Percentiles rank a stretch among this genome's conserved stretches.
These are phyloP conservation scores for Trichogramma evanescens DNA, from an alignment of 2,888 invertebrate genomes.

Conservation along the genomic window DNA sequence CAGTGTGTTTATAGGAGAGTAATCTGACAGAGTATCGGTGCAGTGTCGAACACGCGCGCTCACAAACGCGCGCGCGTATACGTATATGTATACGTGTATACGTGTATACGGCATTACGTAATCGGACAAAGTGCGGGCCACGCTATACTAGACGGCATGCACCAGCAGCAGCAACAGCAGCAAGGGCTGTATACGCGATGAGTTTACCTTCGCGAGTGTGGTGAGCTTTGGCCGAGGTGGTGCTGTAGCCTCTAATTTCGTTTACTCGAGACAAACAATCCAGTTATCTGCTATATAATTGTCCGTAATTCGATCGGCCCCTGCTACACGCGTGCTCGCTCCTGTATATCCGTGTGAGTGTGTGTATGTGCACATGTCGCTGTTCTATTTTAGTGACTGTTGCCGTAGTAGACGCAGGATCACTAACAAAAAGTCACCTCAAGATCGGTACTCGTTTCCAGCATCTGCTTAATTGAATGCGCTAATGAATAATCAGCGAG, in stretches of 20 bases:
- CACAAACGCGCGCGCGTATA: too few species aligned
- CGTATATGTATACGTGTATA: too few species aligned
- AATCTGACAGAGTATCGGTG: too few species aligned
- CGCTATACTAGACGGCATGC: too few species aligned
- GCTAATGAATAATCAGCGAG: slow-evolving; percentile 24
- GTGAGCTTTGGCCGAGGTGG: background rate
- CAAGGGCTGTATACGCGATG: background rate
- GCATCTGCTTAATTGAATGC: slow-evolving; percentile 21
- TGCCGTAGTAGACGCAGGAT: too few species aligned
- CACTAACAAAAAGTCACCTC: slow-evolving; percentile 24
- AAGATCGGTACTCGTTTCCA: background rate
- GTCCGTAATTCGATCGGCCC: slow-evolving; percentile 35
- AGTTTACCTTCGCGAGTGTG: background rate
- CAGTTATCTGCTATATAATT: slow-evolving; percentile 35
- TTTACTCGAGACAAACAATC: slow-evolving; percentile 35
- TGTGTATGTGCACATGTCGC: too few species aligned
- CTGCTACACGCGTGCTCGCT: background rate
- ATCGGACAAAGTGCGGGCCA: too few species aligned
- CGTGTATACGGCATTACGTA: too few species aligned
- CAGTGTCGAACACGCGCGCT: too few species aligned
- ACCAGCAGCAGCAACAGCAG: background rate
- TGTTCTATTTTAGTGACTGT: too few species aligned
- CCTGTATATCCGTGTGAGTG: too few species aligned
- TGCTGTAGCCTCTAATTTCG: slow-evolving; percentile 26
- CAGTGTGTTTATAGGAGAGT: too few species aligned